Conservation (phyloP, 2,113 vertebrate genomes). For the Aspidoscelis tigris region DNA sequence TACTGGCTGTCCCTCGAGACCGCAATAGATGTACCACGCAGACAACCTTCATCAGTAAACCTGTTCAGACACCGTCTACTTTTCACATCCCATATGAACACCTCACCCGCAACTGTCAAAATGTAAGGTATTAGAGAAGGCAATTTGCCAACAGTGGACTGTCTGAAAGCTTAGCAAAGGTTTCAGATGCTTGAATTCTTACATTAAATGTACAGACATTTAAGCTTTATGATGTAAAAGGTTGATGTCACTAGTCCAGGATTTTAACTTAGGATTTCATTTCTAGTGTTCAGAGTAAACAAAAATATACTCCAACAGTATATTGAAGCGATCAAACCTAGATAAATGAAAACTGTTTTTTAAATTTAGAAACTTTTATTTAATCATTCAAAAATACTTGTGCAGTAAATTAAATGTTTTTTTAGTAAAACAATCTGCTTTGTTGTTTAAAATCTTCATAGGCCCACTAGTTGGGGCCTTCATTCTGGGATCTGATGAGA, state of each 20-base stretch:
- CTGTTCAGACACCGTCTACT: constrained; percentile 86
- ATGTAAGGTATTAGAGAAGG: not conserved
- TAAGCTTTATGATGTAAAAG: not conserved
- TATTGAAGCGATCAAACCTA: no score
- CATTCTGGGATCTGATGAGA: no score
- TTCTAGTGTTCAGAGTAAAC: not conserved
- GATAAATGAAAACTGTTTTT: no score
- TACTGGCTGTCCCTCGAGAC: constrained; percentile 86
- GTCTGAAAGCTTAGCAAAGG: not conserved
- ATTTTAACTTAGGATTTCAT: no score
- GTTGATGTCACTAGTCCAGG: not conserved
- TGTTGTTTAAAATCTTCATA: no score
- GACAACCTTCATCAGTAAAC: constrained; percentile 90
- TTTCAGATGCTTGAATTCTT: not conserved
- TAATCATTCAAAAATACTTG: no score
- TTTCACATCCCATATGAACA: constrained; percentile 93
- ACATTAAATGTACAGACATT: not conserved
- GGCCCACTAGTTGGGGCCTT: no score
- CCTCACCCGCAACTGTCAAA: constrained; percentile 86
- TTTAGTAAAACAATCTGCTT: no score
- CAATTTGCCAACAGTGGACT: not conserved
- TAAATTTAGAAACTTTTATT: no score
- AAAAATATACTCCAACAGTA: not conserved
- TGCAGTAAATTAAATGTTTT: no score
- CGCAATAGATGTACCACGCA: constrained; percentile 85